Base-by-base conservation (phyloP, 2,113 vertebrate species). In the Myrmecophaga tridactyla region DNA sequence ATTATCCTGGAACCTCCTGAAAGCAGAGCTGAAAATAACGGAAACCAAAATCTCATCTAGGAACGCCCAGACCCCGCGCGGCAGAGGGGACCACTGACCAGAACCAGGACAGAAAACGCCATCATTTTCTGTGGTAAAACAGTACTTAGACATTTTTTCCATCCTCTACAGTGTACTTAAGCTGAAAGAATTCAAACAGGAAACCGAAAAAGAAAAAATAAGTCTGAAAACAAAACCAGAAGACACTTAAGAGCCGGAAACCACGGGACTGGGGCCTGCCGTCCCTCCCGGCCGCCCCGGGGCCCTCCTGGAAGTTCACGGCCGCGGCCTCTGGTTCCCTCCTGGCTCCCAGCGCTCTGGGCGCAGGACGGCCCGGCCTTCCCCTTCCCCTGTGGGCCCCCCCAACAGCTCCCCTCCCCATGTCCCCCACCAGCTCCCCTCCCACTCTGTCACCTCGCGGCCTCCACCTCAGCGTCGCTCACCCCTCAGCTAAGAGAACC, bases 131-230 rank as follows among this genome's bases (percentile, higher is more conserved):
- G 69, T 84, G 76, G 63, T 60, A 62, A 93, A 83, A 92, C 65
- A 93, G 69, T 91, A 94, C 62, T 78, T 67, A 86, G 67, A 60
- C 21, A 56, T 27, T n/a, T 73, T 92, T 76, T 67, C 94, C 76
- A 25, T 85, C 90, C 43, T 60, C 87, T 88, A 90, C 41, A 90
- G 63, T 17, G n/a, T 76, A 94, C 48, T 80, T 86, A 92, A 89
- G 89, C 41, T 86, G 48, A 90, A 94, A 77, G 69, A 65, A 93
- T 86, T 92, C 75, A 94, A 96, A 97, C 95, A 97, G 96, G 96
- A 97, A 97, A 96, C 94, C 81, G 51, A 58, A 93, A 60, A 82
- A 41, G 85, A 72, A 63, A 75, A 73, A 72, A 72, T 53, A 53
- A 48, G 27, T 60, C 48, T 89, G 69, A 97, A 97, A 97, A 88